Evolutionary conservation across 1,140 invertebrate genomes (phyloP).

Genomic region (Solenopsis fugax): DNA sequence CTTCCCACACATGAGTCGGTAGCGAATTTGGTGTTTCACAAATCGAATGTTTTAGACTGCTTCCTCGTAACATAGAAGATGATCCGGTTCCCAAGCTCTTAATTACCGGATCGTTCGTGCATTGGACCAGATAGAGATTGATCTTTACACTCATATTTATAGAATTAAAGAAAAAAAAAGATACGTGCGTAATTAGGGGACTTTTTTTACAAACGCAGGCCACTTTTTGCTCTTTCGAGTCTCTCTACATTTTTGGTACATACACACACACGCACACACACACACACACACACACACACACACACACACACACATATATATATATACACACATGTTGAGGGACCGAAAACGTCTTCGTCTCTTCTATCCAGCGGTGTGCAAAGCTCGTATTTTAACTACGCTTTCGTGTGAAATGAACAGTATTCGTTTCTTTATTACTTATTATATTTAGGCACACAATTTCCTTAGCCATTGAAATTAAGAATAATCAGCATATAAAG

Average conservation of each 20-base stretch:
- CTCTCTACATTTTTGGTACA: slow-evolving; percentile 12
- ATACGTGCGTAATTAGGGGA: slow-evolving; percentile 24
- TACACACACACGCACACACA: neutral
- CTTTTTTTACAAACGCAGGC: slow-evolving; percentile 27
- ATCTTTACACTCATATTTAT: slow-evolving; percentile 51
- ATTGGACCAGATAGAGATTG: slow-evolving; percentile 32
- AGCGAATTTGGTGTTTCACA: slow-evolving; percentile 64
- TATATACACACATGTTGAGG: slow-evolving; percentile 15
- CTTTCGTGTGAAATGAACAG: slow-evolving; percentile 7
- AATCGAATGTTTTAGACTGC: slow-evolving; percentile 41
- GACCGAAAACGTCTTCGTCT: neutral
- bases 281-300: no score
- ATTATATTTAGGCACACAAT: neutral
- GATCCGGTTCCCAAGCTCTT: neutral
- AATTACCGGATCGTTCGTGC: slow-evolving; percentile 4
- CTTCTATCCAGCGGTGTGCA: slow-evolving; percentile 28
- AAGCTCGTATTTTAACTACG: slow-evolving; percentile 34
- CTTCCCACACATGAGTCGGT: slow-evolving; percentile 23
- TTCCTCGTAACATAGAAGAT: slow-evolving; percentile 12
- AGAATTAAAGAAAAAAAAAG: slow-evolving; percentile 13
- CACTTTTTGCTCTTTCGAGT: slow-evolving; percentile 30
- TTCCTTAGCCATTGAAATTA: neutral
- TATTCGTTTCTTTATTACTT: slow-evolving; percentile 54
- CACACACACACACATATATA: no score
- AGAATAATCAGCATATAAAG: neutral